phyloP scores from a whole-genome alignment of 2,797 vertebrate genomes.

The Peromyscus eremicus region DNA sequence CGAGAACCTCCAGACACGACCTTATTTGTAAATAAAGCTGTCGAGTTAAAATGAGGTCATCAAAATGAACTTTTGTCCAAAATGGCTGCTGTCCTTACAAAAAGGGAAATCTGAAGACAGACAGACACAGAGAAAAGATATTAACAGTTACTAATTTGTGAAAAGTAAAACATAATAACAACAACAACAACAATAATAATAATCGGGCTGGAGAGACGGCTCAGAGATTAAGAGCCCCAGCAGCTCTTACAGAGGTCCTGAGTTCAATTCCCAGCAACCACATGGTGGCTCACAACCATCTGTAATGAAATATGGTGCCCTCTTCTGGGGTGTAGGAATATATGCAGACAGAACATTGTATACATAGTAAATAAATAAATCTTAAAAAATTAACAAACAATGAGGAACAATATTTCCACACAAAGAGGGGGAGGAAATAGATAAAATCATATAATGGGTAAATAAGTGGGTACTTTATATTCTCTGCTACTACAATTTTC shows the following conservation, averaged over 20 bases:
- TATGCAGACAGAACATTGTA: no score
- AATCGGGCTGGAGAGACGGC: no score
- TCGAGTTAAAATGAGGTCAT: slow-evolving; percentile 4
- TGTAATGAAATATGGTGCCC: no score
- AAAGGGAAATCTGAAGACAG: not conserved
- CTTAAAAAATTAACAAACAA: no score
- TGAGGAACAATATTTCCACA: not conserved
- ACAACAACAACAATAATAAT: not conserved
- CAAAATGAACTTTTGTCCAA: not conserved
- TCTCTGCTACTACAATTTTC: not conserved
- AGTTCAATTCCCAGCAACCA: no score
- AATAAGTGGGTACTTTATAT: not conserved
- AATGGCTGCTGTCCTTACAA: not conserved
- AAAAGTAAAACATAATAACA: not conserved
- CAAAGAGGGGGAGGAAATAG: not conserved
- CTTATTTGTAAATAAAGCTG: not conserved
- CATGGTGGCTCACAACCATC: no score
- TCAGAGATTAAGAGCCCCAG: no score
- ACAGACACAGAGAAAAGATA: not conserved
- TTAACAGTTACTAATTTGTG: not conserved
- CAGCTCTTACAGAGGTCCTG: no score
- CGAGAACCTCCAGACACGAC: not conserved
- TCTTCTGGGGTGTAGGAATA: no score
- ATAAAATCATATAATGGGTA: not conserved
- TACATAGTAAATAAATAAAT: no score